These are phyloP conservation scores for Austrofundulus limnaeus DNA, from an alignment of 2,113 vertebrate species.

Conservation along the genomic window DNA sequence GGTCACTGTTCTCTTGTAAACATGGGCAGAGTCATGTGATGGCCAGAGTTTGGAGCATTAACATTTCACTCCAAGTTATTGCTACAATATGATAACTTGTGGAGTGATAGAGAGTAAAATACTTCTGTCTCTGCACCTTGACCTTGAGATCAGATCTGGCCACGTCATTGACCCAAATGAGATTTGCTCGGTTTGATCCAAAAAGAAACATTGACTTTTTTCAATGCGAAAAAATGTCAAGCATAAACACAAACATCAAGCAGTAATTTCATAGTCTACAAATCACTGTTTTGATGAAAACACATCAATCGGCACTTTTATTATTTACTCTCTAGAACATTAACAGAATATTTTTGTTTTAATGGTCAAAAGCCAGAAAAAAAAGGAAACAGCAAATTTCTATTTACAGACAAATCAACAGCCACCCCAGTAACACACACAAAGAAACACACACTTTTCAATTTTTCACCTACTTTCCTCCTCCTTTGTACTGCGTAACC, in stretches of 20 bases:
- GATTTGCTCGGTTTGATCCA: too few relatives aligned
- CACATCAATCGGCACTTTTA: too few relatives aligned
- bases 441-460: constrained; percentile 3
- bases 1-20: too few relatives aligned
- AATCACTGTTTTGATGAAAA: too few relatives aligned
- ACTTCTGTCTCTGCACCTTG: constrained; percentile 44
- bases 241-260: too few relatives aligned
- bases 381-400: constrained; percentile 7
- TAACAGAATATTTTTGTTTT: not conserved
- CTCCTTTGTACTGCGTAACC: constrained; percentile 51
- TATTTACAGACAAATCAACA: not conserved
- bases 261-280: too few relatives aligned
- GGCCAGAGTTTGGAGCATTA: too few relatives aligned
- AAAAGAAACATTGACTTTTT: too few relatives aligned
- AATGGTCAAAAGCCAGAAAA: constrained; percentile 9
- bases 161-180: not conserved
- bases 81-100: constrained; percentile 57
- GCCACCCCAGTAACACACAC: constrained; percentile 1
- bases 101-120: constrained; percentile 25
- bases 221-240: too few relatives aligned
- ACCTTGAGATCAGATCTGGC: constrained; percentile 22
- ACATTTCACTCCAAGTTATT: too few relatives aligned
- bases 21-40: too few relatives aligned
- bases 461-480: constrained; percentile 13
- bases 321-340: not conserved